Percentiles rank a stretch among this genome's conserved stretches.
Conservation (phyloP, 2,888 invertebrate genomes). For the Agriopis leucophaearia region DNA sequence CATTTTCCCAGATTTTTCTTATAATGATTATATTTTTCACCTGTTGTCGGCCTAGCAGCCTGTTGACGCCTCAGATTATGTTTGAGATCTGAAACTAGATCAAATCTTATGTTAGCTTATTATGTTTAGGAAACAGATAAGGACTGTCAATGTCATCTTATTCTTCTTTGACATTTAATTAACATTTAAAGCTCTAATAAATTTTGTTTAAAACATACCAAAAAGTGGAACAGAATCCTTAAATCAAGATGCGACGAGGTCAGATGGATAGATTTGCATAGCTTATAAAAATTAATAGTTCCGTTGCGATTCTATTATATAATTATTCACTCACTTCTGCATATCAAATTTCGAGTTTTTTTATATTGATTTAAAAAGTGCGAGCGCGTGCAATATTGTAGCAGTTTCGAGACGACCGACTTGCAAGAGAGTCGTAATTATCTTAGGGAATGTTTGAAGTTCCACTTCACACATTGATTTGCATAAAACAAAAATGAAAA, state of each 20-base stretch:
- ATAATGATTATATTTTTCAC: conserved; percentile 42
- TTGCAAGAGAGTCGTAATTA: conserved; percentile 71
- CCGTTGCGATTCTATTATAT: conserved; percentile 52
- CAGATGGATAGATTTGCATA: conserved; percentile 73
- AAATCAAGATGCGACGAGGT: conserved; percentile 78
- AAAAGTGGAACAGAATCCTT: conserved; percentile 77
- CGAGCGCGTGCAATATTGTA: conserved; percentile 51
- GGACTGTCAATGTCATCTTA: conserved; percentile 68
- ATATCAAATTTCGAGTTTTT: conserved; percentile 49
- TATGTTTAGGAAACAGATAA: conserved; percentile 62
- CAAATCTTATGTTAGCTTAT: conserved; percentile 41
- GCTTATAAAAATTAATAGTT: conserved; percentile 66
- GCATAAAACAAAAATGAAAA: conserved; percentile 75
- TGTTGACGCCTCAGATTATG: conserved; percentile 71
- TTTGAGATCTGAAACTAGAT: conserved; percentile 78
- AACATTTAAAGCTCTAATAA: conserved; percentile 80
- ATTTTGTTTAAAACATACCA: conserved; percentile 76
- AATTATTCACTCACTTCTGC: conserved; percentile 61
- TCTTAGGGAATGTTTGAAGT: conserved; percentile 69
- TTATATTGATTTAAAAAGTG: conserved; percentile 53
- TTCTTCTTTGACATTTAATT: conserved; percentile 78
- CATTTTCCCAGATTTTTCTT: conserved; percentile 52
- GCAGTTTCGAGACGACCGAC: conserved; percentile 70
- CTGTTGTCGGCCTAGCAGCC: conserved; percentile 49
- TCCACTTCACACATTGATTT: conserved; percentile 69